phyloP scores from a whole-genome alignment of 2,113 vertebrate species.

The Laterallus jamaicensis region DNA sequence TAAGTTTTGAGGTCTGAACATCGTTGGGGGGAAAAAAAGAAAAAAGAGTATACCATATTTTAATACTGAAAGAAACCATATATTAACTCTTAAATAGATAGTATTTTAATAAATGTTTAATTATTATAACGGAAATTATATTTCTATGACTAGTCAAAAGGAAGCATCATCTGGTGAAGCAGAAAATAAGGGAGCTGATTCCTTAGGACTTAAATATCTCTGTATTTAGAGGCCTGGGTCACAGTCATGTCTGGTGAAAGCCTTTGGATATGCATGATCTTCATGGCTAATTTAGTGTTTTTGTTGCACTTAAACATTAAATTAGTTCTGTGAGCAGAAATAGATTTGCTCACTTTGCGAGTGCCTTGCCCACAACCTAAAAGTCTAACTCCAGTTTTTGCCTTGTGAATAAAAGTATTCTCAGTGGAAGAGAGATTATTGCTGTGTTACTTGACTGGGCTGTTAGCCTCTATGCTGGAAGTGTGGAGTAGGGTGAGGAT shows the following conservation, averaged over 20 bases:
- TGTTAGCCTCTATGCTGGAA: constrained; percentile 34
- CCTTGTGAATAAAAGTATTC: constrained; percentile 72
- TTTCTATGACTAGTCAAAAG: constrained; percentile 40
- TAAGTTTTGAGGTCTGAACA: constrained; percentile 50
- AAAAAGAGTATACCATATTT: constrained; percentile 63
- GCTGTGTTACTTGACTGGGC: constrained; percentile 48
- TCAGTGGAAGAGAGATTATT: constrained; percentile 57
- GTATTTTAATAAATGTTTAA: constrained; percentile 62
- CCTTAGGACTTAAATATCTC: constrained; percentile 41
- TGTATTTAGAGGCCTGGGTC: constrained; percentile 62
- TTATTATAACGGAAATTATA: constrained; percentile 49
- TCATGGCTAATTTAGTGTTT: constrained; percentile 71
- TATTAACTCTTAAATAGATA: constrained; percentile 53
- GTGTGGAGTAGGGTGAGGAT: background rate
- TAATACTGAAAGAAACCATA: constrained; percentile 60
- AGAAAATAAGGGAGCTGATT: constrained; percentile 30
- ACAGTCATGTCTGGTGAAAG: constrained; percentile 63
- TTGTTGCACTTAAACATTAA: constrained; percentile 72
- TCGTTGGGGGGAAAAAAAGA: background rate
- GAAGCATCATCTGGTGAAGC: constrained; percentile 31
- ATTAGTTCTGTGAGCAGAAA: constrained; percentile 70
- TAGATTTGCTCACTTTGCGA: constrained; percentile 71
- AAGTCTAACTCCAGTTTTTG: constrained; percentile 74
- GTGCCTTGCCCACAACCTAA: constrained; percentile 75
- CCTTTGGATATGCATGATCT: constrained; percentile 65